Percentiles rank a stretch among this genome's conserved stretches.
Conservation (phyloP, 2,113 vertebrate genomes). For the Antechinus flavipes region DNA sequence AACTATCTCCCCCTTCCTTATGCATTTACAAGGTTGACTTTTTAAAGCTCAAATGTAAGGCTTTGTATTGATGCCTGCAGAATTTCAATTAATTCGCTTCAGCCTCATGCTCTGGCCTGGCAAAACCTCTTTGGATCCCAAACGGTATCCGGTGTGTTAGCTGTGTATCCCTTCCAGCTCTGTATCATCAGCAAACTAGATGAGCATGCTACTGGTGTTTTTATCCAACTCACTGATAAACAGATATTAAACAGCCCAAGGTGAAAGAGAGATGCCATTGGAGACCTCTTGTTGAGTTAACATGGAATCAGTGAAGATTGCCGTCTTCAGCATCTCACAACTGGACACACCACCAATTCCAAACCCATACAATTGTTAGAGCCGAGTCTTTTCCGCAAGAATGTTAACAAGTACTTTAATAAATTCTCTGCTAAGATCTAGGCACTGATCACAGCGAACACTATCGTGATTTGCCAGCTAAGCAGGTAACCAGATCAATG, state of each 20-base stretch:
- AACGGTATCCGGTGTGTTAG: not conserved
- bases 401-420: not conserved
- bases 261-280: not conserved
- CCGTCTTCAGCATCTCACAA: not conserved
- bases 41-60: not conserved
- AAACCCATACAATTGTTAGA: not conserved
- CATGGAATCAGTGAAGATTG: not conserved
- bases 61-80: not conserved
- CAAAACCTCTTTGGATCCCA: not conserved
- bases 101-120: not conserved
- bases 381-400: not conserved
- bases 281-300: not conserved
- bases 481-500: too few relatives aligned
- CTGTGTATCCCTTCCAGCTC: not conserved
- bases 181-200: not conserved
- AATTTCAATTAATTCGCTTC: not conserved
- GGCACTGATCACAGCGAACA: not conserved
- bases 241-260: not conserved
- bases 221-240: not conserved
- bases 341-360: not conserved
- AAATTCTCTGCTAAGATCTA: not conserved
- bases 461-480: not conserved
- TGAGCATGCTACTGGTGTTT: not conserved
- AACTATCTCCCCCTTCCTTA: not conserved
- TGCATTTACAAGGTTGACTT: not conserved